A percentile compares a stretch with the other conserved stretches of the same genome.
These are phyloP conservation scores for Actias luna DNA, from an alignment of 2,888 invertebrate genomes.

Conservation along the genomic window DNA sequence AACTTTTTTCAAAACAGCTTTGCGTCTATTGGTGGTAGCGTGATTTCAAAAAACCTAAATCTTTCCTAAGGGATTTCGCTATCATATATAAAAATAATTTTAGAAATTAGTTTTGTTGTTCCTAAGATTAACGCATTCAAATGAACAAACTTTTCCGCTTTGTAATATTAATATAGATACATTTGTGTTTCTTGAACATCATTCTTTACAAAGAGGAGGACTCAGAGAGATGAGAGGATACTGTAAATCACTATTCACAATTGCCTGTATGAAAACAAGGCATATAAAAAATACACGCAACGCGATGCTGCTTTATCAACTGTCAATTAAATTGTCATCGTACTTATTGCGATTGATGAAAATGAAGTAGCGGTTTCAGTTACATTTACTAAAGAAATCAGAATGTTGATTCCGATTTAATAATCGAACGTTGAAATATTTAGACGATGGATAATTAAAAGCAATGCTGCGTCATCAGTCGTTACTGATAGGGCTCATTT, in stretches of 20 bases:
- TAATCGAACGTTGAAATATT: background rate
- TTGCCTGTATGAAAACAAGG: background rate
- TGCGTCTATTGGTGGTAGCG: too few relatives aligned
- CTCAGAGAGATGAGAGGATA: background rate
- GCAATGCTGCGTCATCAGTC: background rate
- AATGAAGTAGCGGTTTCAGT: background rate
- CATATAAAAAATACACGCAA: background rate
- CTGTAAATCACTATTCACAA: background rate
- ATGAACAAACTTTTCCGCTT: too few relatives aligned
- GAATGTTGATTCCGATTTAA: background rate
- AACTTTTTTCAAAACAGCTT: too few relatives aligned
- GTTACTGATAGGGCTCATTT: background rate
- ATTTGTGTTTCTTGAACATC: background rate
- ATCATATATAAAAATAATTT: too few relatives aligned
- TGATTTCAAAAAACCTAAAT: too few relatives aligned
- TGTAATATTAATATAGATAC: too few relatives aligned
- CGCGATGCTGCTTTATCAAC: background rate
- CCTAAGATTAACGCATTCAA: too few relatives aligned
- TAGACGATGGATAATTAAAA: background rate
- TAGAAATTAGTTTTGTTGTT: too few relatives aligned
- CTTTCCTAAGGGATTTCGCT: too few relatives aligned
- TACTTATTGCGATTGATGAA: background rate
- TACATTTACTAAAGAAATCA: background rate
- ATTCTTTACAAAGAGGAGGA: background rate
- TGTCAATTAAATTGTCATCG: background rate